A percentile compares a stretch with the other conserved stretches of the same genome.
Evolutionary conservation across 2,113 vertebrate species (phyloP).

Genomic region (Toxostoma redivivum): DNA sequence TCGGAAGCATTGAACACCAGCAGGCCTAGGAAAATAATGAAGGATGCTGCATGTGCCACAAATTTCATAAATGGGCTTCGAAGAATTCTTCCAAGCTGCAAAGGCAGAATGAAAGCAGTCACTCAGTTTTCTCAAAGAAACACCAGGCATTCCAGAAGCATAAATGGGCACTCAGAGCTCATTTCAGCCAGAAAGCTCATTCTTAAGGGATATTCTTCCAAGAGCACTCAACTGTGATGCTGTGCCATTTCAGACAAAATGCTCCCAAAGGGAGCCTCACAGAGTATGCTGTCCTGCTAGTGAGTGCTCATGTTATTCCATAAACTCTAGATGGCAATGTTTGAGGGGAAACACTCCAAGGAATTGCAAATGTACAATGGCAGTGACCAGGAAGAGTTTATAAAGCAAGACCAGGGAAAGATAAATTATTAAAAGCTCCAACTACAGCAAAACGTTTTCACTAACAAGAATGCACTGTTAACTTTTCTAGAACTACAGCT

Average conservation of each 20-base stretch:
- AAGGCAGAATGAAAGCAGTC: conserved; percentile 9
- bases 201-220: background rate
- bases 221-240: background rate
- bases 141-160: background rate
- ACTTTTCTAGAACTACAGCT: background rate
- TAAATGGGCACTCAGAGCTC: background rate
- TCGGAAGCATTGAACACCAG: conserved; percentile 90
- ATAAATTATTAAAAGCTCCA: background rate
- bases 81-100: conserved; percentile 83
- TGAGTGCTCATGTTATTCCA: background rate
- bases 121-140: background rate
- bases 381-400: background rate
- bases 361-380: background rate
- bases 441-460: background rate
- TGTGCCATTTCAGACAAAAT: background rate
- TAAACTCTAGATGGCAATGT: background rate
- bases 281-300: background rate
- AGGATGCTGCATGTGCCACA: conserved; percentile 87
- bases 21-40: conserved; percentile 89
- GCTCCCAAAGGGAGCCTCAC: background rate
- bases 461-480: background rate
- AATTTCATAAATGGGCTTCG: conserved; percentile 93
- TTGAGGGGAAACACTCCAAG: background rate
- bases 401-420: background rate
- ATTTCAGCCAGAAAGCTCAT: background rate